A percentile compares a stretch with the other conserved stretches of the same genome.
Conservation (phyloP, 2,888 invertebrate species). For the Eupithecia insigniata region DNA sequence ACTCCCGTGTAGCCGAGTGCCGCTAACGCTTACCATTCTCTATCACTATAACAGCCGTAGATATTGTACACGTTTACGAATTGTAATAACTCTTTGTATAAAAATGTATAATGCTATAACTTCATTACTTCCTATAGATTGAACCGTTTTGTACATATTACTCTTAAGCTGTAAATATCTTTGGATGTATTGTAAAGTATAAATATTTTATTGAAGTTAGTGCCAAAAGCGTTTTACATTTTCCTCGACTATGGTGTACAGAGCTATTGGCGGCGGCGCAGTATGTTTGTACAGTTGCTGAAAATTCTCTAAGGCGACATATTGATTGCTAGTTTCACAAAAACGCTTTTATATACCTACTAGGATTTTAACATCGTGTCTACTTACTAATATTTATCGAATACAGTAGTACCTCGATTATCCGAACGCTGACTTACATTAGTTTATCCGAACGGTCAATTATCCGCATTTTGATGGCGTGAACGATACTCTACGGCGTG, state of each 20-base stretch:
- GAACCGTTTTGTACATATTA: conserved; percentile 60
- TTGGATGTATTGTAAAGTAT: conserved; percentile 75
- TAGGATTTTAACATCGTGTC: conserved; percentile 58
- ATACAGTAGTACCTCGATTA: too few species aligned
- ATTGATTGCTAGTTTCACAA: conserved; percentile 61
- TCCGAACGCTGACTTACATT: too few species aligned
- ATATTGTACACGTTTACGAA: conserved; percentile 71
- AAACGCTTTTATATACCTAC: conserved; percentile 70
- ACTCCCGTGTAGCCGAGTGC: conserved; percentile 38
- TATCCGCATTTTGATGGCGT: too few species aligned
- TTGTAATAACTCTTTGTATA: conserved; percentile 54
- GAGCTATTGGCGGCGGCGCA: conserved; percentile 47
- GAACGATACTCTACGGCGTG: too few species aligned
- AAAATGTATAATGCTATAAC: conserved; percentile 59
- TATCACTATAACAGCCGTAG: conserved; percentile 24
- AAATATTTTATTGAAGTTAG: conserved; percentile 79
- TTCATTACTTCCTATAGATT: conserved; percentile 57
- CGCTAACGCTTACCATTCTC: conserved; percentile 25
- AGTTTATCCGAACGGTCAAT: too few species aligned
- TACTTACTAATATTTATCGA: conserved; percentile 42
- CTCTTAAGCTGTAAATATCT: conserved; percentile 78
- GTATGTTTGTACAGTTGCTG: conserved; percentile 43
- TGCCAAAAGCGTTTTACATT: conserved; percentile 81
- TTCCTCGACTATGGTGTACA: conserved; percentile 60
- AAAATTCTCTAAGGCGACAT: conserved; percentile 43